A percentile compares a stretch with the other conserved stretches of the same genome.
These are phyloP conservation scores for Yponomeuta sedellus DNA, from an alignment of 2,888 invertebrate species.

Conservation along the genomic window DNA sequence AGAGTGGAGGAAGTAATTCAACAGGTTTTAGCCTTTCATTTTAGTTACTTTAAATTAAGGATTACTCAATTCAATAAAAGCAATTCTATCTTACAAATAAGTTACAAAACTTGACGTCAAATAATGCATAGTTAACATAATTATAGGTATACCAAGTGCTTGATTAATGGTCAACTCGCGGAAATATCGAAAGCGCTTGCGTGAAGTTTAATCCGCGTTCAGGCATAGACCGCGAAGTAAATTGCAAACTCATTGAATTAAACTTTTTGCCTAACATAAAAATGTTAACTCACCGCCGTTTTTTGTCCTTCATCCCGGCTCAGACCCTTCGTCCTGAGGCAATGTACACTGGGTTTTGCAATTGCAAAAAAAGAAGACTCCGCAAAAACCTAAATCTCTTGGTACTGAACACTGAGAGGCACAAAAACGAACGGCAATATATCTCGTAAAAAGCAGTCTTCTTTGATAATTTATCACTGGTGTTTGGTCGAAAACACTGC, in stretches of 20 bases:
- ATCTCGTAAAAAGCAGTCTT: not conserved
- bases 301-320: conserved; percentile 3
- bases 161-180: not conserved
- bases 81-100: no score
- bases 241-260: not conserved
- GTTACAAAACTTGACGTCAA: no score
- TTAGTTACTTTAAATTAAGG: no score
- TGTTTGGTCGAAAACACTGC: not conserved
- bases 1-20: no score
- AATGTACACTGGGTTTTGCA: not conserved
- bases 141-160: no score
- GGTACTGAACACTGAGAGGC: no score
- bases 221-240: not conserved
- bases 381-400: not conserved
- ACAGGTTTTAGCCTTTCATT: no score
- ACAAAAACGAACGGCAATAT: not conserved
- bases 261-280: not conserved
- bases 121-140: no score
- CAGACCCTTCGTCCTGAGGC: not conserved
- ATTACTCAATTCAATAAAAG: no score
- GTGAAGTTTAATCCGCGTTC: not conserved
- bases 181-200: not conserved
- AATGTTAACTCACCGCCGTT: not conserved
- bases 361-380: not conserved
- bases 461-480: not conserved